Evolutionary conservation across 1,140 invertebrate species (phyloP).

Genomic region (Tetraneura akinire): DNA sequence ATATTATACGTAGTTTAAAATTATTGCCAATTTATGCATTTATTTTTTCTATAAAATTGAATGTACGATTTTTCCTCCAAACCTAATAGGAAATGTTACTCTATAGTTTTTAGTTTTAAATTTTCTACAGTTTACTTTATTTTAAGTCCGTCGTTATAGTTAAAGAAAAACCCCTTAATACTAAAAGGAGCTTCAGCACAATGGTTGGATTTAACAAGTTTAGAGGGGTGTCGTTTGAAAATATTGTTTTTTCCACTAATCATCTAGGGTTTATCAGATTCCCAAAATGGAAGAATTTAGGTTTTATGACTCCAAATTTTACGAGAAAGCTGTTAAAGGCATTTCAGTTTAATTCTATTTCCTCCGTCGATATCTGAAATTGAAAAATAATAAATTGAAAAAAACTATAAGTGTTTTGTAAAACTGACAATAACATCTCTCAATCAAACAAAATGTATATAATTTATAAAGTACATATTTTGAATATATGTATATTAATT

Average conservation of each 20-base stretch:
- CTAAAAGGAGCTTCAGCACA: neutral
- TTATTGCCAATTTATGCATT: too few species aligned
- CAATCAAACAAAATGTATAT: too few species aligned
- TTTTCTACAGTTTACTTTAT: neutral
- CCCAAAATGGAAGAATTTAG: constrained; percentile 1
- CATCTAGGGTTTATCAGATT: constrained; percentile 2
- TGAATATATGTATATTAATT: too few species aligned
- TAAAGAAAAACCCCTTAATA: neutral
- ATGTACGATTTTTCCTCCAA: too few species aligned
- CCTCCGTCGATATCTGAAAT: neutral
- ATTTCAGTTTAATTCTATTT: neutral
- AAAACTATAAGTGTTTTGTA: neutral
- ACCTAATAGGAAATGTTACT: neutral
- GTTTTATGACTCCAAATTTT: constrained; percentile 13
- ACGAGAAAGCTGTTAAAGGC: neutral
- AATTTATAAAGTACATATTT: too few species aligned
- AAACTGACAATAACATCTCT: too few species aligned
- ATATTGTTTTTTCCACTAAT: neutral
- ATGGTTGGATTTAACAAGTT: neutral
- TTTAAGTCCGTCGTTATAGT: neutral
- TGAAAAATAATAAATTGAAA: neutral
- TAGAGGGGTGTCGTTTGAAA: neutral
- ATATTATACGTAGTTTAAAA: neutral
- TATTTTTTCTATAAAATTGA: too few species aligned
- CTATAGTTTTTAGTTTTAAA: neutral